Percentiles rank a stretch among this genome's conserved stretches.
These are phyloP conservation scores for Pachyuromys duprasi DNA, from an alignment of 2,797 vertebrate genomes.

Conservation along the genomic window DNA sequence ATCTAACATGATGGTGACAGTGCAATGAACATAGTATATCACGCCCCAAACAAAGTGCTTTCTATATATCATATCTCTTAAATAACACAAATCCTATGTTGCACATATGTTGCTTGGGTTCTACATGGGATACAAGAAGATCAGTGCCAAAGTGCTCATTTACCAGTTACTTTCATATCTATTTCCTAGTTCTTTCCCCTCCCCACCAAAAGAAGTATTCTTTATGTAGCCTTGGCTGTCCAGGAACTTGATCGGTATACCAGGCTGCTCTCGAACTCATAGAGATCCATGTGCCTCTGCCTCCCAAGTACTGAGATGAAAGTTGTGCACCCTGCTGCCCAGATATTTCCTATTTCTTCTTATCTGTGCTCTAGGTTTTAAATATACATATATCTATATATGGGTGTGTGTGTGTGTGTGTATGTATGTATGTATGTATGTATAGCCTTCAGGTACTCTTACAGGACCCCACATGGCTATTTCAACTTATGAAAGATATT, in stretches of 20 bases:
- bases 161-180: neutral
- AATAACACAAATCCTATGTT: neutral
- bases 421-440: too few species aligned
- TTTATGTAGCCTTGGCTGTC: neutral
- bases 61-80: neutral
- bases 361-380: neutral
- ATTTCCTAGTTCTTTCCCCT: neutral
- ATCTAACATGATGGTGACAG: neutral
- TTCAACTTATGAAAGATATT: neutral
- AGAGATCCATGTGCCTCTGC: neutral
- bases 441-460: neutral
- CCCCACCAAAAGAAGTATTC: neutral
- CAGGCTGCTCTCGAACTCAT: neutral
- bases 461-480: neutral
- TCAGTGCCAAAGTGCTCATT: neutral
- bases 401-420: too few species aligned
- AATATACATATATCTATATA: neutral
- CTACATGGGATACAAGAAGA: too few species aligned
- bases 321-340: neutral
- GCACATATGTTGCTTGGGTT: neutral
- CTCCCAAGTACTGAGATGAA: neutral
- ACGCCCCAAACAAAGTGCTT: neutral
- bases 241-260: neutral
- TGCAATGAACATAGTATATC: neutral
- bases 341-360: neutral